These are phyloP conservation scores for Drosophila repletoides DNA, from an alignment of 1,140 invertebrate genomes.

Conservation along the genomic window DNA sequence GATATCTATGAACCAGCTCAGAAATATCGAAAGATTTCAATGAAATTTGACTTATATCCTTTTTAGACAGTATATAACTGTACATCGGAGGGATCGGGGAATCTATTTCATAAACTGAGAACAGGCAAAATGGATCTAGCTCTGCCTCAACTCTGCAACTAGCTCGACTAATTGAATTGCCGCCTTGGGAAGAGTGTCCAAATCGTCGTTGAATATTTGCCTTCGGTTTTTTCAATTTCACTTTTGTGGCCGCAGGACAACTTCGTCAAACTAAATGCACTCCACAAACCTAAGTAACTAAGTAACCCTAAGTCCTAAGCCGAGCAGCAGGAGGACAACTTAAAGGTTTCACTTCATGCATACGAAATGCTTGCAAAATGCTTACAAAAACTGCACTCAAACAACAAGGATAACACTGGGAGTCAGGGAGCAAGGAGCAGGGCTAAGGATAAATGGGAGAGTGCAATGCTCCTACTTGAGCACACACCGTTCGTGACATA, in stretches of 20 bases:
- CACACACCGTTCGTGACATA: slow-evolving; percentile 63
- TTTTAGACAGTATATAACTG: too few species aligned
- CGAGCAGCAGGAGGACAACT: slow-evolving; percentile 40
- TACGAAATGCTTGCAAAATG: slow-evolving; percentile 49
- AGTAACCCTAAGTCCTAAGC: slow-evolving; percentile 40
- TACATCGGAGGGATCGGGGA: too few species aligned
- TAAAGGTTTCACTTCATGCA: slow-evolving; percentile 74
- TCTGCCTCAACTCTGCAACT: background rate
- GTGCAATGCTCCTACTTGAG: slow-evolving; percentile 77
- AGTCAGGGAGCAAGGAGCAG: background rate
- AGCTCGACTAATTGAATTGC: too few species aligned
- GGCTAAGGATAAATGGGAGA: slow-evolving; percentile 17
- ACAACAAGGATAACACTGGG: background rate
- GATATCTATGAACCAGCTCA: too few species aligned
- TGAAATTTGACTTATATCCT: too few species aligned
- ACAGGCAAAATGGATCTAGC: too few species aligned
- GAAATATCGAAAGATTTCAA: too few species aligned
- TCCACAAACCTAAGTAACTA: slow-evolving; percentile 39
- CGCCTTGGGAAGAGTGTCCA: too few species aligned
- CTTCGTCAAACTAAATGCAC: slow-evolving; percentile 70
- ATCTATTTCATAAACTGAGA: too few species aligned
- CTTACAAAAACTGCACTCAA: slow-evolving; percentile 1
- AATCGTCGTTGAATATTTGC: too few species aligned
- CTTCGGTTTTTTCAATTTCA: slow-evolving; percentile 61
- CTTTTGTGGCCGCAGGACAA: slow-evolving; percentile 51